Percentiles rank a stretch among this genome's conserved stretches.
These are phyloP conservation scores for Cordilura impudica DNA, from an alignment of 2,888 invertebrate genomes.

Conservation along the genomic window DNA sequence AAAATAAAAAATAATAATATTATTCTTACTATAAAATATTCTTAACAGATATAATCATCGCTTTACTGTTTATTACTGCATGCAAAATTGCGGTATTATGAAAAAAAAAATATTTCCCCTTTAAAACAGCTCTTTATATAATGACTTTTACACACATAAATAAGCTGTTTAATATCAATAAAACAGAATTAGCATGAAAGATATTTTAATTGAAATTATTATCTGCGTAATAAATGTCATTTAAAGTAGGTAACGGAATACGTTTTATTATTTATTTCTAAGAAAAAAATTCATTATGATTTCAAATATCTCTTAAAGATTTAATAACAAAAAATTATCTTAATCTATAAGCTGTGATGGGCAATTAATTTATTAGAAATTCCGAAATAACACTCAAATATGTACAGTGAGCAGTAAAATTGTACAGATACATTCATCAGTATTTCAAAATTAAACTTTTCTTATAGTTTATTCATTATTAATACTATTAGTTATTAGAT, in stretches of 20 bases:
- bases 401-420: no score
- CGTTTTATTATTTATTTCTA: not conserved
- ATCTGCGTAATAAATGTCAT: not conserved
- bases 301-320: no score
- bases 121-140: not conserved
- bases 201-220: not conserved
- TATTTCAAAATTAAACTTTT: no score
- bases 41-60: constrained; percentile 22
- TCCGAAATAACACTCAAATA: no score
- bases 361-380: no score
- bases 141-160: constrained; percentile 17
- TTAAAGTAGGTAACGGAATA: constrained; percentile 1
- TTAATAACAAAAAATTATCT: no score
- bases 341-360: no score
- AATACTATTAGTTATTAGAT: no score
- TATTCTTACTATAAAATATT: constrained; percentile 14
- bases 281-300: no score
- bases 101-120: not conserved
- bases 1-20: constrained; percentile 7
- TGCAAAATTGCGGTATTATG: constrained; percentile 16
- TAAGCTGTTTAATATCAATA: constrained; percentile 15
- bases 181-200: not conserved
- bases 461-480: no score
- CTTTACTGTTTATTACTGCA: constrained; percentile 10
- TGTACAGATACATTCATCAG: no score